Conservation (phyloP, 2,888 invertebrate genomes). For the Coleophora flavipennella region DNA sequence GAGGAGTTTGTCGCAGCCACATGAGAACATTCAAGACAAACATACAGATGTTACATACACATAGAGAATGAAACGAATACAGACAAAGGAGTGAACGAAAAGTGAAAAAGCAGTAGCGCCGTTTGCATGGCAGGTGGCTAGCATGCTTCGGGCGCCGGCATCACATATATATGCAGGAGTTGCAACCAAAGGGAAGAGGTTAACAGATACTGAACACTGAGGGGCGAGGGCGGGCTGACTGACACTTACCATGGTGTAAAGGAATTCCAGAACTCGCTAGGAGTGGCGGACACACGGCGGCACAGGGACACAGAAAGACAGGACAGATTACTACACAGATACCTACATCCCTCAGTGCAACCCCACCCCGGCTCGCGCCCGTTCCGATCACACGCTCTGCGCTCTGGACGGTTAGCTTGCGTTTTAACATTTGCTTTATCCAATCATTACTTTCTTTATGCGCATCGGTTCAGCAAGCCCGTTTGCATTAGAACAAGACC, state of each 20-base stretch:
- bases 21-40: conserved; percentile 69
- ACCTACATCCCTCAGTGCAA: conserved; percentile 74
- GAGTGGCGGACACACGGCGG: conserved; percentile 79
- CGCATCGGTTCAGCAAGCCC: conserved; percentile 50
- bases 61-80: conserved; percentile 73
- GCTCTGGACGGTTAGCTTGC: conserved; percentile 70
- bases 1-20: conserved; percentile 59
- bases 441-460: conserved; percentile 19
- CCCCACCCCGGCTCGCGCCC: conserved; percentile 66
- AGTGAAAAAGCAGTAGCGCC: conserved; percentile 66
- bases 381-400: conserved; percentile 56
- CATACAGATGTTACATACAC: conserved; percentile 74
- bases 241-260: conserved; percentile 98
- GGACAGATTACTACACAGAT: conserved; percentile 76
- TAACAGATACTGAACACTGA: conserved; percentile 72
- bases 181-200: conserved; percentile 71
- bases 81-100: conserved; percentile 69
- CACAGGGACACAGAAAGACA: conserved; percentile 80
- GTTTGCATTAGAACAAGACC: conserved; percentile 69
- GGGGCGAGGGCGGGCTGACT: conserved; percentile 75
- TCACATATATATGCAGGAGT: conserved; percentile 72
- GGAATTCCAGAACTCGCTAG: conserved; percentile 99
- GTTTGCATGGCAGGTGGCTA: conserved; percentile 51
- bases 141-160: conserved; percentile 61
- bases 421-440: conserved; percentile 61